Evolutionary conservation across 2,888 invertebrate species (phyloP).

Genomic region (Nymphalis polychloros): DNA sequence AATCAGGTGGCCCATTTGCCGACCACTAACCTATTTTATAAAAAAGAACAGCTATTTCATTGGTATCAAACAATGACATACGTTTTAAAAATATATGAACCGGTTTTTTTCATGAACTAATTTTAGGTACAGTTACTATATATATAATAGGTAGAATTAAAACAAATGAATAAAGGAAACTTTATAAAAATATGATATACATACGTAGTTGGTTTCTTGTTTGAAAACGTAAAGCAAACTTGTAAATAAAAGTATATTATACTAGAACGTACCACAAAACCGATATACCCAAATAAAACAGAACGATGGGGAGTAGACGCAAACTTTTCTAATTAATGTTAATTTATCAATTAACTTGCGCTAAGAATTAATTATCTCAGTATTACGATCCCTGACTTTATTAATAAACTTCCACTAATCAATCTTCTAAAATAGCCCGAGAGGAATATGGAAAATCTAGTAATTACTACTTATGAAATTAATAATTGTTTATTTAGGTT

Average conservation of each 20-base stretch:
- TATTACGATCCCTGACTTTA: slow-evolving; percentile 75
- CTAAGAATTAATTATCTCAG: slow-evolving; percentile 79
- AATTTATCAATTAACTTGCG: slow-evolving; percentile 79
- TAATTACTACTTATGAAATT: slow-evolving; percentile 11
- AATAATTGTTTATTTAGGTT: background rate
- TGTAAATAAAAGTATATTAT: slow-evolving; percentile 15
- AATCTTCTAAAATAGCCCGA: slow-evolving; percentile 57
- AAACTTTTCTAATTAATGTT: slow-evolving; percentile 79
- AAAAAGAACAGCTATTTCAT: too few relatives aligned
- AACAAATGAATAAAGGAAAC: too few relatives aligned
- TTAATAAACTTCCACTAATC: slow-evolving; percentile 78
- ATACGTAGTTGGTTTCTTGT: too few relatives aligned
- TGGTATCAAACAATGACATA: too few relatives aligned
- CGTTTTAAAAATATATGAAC: too few relatives aligned
- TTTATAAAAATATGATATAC: too few relatives aligned
- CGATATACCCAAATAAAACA: slow-evolving; percentile 43
- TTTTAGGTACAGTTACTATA: too few relatives aligned
- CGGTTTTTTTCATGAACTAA: too few relatives aligned
- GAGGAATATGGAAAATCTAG: slow-evolving; percentile 21
- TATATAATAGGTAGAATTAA: too few relatives aligned
- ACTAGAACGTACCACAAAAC: slow-evolving; percentile 29
- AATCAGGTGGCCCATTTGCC: too few relatives aligned
- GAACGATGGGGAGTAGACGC: slow-evolving; percentile 48
- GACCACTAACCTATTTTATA: too few relatives aligned
- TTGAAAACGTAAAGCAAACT: background rate